Percentiles rank a stretch among this genome's conserved stretches.
phyloP scores from a whole-genome alignment of 2,797 vertebrate species.

The Galago senegalensis region DNA sequence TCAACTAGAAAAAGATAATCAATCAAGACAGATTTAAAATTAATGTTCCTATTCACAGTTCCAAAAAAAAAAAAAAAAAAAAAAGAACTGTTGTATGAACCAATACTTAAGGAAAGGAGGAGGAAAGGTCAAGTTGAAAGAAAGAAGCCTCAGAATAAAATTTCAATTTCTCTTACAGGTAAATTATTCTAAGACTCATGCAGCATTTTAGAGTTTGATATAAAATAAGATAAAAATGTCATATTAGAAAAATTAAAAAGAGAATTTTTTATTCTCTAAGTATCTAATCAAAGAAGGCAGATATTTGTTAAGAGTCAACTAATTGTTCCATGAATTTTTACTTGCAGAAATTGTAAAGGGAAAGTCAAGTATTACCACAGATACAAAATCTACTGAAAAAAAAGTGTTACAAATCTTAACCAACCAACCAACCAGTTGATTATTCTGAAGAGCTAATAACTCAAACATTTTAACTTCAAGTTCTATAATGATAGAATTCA shows the following conservation, averaged over 20 bases:
- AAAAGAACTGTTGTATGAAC: background rate
- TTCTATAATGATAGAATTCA: constrained; percentile 31
- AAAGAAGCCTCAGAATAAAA: constrained; percentile 16
- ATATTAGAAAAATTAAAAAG: constrained; percentile 29
- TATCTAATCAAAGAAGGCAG: constrained; percentile 39
- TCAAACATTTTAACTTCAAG: background rate
- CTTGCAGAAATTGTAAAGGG: constrained; percentile 47
- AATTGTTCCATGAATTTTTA: constrained; percentile 56
- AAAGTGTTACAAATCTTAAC: background rate
- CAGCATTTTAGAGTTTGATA: constrained; percentile 19
- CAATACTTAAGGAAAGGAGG: background rate
- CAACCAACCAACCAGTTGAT: background rate
- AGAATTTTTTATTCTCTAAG: constrained; percentile 24
- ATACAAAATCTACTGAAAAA: background rate
- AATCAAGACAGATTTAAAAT: constrained; percentile 27
- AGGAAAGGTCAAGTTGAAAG: background rate
- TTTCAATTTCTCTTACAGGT: constrained; percentile 32
- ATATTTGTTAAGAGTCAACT: background rate
- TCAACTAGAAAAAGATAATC: constrained; percentile 43
- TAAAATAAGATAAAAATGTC: background rate
- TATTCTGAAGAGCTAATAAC: constrained; percentile 30
- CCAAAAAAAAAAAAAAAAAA: background rate
- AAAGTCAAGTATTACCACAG: constrained; percentile 18
- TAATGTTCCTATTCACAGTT: background rate
- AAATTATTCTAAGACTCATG: background rate